Conservation (phyloP, 1,140 invertebrate genomes). For the Trichonephila clavipes region DNA sequence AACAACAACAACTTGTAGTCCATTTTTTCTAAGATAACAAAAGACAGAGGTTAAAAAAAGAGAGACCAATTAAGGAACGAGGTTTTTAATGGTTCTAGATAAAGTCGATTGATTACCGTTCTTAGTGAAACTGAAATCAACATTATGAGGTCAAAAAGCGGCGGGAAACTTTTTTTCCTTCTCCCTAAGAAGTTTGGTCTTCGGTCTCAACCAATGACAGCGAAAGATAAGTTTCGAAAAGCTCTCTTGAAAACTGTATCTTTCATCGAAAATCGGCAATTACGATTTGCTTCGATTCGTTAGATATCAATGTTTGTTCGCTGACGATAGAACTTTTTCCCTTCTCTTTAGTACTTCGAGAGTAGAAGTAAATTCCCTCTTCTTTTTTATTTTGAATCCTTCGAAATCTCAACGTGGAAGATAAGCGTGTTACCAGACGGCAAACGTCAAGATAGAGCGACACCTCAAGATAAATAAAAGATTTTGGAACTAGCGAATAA, state of each 20-base stretch:
- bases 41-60: too few species aligned
- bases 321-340: not conserved
- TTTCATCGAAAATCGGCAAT: not conserved
- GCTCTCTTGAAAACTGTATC: not conserved
- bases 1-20: too few species aligned
- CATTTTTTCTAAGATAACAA: too few species aligned
- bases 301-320: constrained; percentile 16
- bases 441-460: not conserved
- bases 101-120: not conserved
- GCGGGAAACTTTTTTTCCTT: not conserved
- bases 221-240: not conserved
- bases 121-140: not conserved
- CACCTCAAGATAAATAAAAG: not conserved
- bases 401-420: not conserved
- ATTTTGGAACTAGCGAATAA: not conserved
- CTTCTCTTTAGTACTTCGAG: not conserved
- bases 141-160: not conserved
- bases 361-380: not conserved
- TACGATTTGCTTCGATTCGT: not conserved
- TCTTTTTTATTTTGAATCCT: not conserved
- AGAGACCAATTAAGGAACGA: too few species aligned
- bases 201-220: not conserved
- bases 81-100: not conserved
- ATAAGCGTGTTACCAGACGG: constrained; percentile 4
- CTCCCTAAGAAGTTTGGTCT: not conserved